phyloP scores from a whole-genome alignment of 2,888 invertebrate species.

The Tenodera sinensis region DNA sequence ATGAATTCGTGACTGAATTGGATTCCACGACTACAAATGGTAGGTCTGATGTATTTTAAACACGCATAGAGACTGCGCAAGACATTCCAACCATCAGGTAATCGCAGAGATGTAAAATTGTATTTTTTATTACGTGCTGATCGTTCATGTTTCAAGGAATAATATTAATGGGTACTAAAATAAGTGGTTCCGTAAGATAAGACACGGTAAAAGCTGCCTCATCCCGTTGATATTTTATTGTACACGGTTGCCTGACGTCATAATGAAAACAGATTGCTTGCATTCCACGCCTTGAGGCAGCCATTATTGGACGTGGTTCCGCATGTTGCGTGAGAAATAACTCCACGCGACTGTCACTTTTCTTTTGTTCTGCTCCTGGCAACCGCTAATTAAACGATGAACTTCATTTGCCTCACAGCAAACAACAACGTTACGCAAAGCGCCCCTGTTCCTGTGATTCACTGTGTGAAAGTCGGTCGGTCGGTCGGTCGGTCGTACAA shows the following conservation, averaged over 20 bases:
- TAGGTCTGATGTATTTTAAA: no score
- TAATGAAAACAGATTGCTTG: not conserved
- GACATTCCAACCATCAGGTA: no score
- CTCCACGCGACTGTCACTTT: not conserved
- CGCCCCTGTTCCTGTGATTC: not conserved
- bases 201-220: no score
- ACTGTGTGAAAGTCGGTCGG: not conserved
- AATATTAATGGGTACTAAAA: no score
- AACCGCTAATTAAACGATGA: not conserved
- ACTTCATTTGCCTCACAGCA: not conserved
- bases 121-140: no score
- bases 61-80: no score
- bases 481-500: no score
- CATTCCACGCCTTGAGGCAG: not conserved
- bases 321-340: not conserved
- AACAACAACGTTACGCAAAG: not conserved
- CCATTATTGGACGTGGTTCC: not conserved
- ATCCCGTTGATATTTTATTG: not conserved
- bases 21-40: no score
- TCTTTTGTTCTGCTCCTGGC: not conserved
- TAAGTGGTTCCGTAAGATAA: no score
- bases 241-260: not conserved
- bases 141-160: no score
- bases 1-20: no score
- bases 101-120: no score